phyloP scores from a whole-genome alignment of 2,113 vertebrate genomes.

The Nesogale talazaci region DNA sequence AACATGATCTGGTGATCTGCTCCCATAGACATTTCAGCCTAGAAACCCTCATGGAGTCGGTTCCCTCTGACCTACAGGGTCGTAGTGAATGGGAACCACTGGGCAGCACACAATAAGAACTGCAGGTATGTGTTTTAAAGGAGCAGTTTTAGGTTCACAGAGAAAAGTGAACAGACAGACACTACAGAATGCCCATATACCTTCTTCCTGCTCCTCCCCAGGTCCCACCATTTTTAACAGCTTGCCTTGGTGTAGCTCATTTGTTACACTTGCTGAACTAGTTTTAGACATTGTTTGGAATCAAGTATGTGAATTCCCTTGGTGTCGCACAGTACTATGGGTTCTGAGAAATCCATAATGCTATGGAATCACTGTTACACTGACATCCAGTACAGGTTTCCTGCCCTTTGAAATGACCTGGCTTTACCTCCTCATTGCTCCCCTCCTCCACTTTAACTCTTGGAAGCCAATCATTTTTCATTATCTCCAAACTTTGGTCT shows the following conservation, averaged over 20 bases:
- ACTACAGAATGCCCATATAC: not conserved
- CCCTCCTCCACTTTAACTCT: not conserved
- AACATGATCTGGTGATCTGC: not conserved
- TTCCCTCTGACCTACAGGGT: not conserved
- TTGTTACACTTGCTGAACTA: not conserved
- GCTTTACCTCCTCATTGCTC: not conserved
- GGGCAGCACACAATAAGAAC: not conserved
- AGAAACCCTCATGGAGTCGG: not conserved
- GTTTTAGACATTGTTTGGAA: not conserved
- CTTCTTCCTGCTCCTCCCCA: not conserved
- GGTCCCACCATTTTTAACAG: not conserved
- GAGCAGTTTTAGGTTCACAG: not conserved
- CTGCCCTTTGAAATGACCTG: not conserved
- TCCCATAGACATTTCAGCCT: not conserved
- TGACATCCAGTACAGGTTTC: not conserved
- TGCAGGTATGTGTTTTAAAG: not conserved
- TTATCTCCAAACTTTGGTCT: not conserved
- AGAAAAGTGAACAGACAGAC: not conserved
- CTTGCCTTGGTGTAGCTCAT: not conserved
- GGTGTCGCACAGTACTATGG: not conserved
- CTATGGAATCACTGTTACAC: not conserved
- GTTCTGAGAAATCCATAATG: not conserved
- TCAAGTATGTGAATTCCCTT: not conserved
- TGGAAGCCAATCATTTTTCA: not conserved
- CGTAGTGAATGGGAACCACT: not conserved